A percentile compares a stretch with the other conserved stretches of the same genome.
Conservation (phyloP, 2,888 invertebrate genomes). For the Zonitis immaculata region DNA sequence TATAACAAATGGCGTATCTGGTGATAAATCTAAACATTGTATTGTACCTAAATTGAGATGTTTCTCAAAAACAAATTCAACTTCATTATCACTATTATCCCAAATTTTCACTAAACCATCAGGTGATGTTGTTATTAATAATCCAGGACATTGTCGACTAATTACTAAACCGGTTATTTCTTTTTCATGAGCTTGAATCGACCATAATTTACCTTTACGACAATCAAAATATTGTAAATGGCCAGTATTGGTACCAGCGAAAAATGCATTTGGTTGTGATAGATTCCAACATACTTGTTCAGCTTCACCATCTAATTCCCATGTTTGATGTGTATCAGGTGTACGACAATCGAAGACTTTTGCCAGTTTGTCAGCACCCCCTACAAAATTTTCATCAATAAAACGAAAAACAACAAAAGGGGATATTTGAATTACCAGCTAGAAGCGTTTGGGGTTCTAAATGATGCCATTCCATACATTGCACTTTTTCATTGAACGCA, state of each 20-base stretch:
- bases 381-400: slow-evolving; percentile 41
- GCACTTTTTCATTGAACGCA: slow-evolving; percentile 77
- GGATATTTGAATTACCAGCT: slow-evolving; percentile 43
- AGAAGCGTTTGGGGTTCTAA: slow-evolving; percentile 76
- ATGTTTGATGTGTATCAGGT: slow-evolving; percentile 57
- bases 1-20: slow-evolving; percentile 77
- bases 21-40: slow-evolving; percentile 69
- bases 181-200: slow-evolving; percentile 64
- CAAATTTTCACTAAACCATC: slow-evolving; percentile 84
- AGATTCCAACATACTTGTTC: slow-evolving; percentile 85
- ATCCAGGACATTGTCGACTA: slow-evolving; percentile 66
- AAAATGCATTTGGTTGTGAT: slow-evolving; percentile 71
- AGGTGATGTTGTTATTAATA: slow-evolving; percentile 72
- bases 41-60: slow-evolving; percentile 65
- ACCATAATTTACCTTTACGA: slow-evolving; percentile 52
- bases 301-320: slow-evolving; percentile 75
- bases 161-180: slow-evolving; percentile 80
- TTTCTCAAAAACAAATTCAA: slow-evolving; percentile 48
- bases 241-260: slow-evolving; percentile 62
- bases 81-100: slow-evolving; percentile 57
- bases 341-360: slow-evolving; percentile 77
- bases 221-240: slow-evolving; percentile 71
- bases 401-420: too few relatives aligned
- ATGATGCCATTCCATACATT: slow-evolving; percentile 79
- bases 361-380: slow-evolving; percentile 76